Percentiles rank a stretch among this genome's conserved stretches.
Evolutionary conservation across 2,113 vertebrate genomes (phyloP).

Genomic region (Phalacrocorax aristotelis): DNA sequence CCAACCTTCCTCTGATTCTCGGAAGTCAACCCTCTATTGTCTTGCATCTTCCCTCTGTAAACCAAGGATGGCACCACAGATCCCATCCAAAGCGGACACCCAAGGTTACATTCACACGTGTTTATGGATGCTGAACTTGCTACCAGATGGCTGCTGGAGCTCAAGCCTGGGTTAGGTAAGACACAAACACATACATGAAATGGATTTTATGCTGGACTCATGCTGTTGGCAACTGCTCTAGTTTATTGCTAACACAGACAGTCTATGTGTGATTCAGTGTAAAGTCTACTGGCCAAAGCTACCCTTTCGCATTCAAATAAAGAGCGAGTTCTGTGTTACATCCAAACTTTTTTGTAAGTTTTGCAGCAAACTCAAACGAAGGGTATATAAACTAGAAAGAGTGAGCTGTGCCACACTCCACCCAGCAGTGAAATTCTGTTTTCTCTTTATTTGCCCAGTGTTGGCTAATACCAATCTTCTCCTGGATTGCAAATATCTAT

Average conservation of each 20-base stretch:
- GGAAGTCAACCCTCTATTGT: background rate
- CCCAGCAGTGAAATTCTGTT: background rate
- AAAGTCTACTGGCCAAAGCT: background rate
- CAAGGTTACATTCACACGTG: accelerated
- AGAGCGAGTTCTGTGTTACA: background rate
- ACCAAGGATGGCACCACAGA: background rate
- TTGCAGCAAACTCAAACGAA: background rate
- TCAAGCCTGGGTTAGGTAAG: background rate
- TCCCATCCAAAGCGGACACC: background rate
- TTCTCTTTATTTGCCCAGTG: background rate
- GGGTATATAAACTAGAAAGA: background rate
- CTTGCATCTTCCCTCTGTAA: background rate
- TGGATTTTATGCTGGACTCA: background rate
- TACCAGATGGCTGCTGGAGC: background rate
- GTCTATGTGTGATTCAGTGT: background rate
- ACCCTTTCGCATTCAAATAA: background rate
- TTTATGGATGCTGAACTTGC: background rate
- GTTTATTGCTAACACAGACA: background rate
- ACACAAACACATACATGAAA: background rate
- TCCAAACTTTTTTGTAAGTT: background rate
- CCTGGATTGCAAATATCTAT: background rate
- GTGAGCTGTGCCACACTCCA: background rate
- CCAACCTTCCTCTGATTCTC: background rate
- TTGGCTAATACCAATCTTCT: background rate
- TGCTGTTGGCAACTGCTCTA: background rate